Evolutionary conservation across 2,113 vertebrate genomes (phyloP), one percentile per base, ranked within the genome.

Genomic region (Bujurquina vittata): DNA sequence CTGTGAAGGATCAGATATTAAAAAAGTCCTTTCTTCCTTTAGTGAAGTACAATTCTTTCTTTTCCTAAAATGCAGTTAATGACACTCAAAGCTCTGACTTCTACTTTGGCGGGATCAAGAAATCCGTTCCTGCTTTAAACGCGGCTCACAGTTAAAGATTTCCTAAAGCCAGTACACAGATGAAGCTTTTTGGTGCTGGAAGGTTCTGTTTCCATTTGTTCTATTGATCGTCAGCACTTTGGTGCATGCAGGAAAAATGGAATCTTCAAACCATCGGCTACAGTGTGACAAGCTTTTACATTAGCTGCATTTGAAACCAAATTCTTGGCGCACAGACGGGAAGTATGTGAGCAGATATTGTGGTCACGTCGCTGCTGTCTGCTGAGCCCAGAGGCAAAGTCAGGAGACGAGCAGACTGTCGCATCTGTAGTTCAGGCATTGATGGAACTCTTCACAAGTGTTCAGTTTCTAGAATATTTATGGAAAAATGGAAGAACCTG

Each of bases 381-480:
- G 40, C 14, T 11, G 63, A 46, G 14, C 22, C 0, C 40, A 67
- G 22, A 15, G 22, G 18, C 8, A 0, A 1, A 11, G 63, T 69
- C 40, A 49, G 40, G 63, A 2, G 63, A 22, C 10, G 0, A 0
- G n/a, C n/a, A n/a, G n/a, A n/a, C n/a, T n/a, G n/a, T n/a, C n/a
- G n/a, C n/a, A n/a, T n/a, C n/a, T n/a, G n/a, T n/a, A n/a, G n/a
- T n/a, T n/a, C n/a, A n/a, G n/a, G n/a, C n/a, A n/a, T n/a, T n/a
- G n/a, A n/a, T n/a, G n/a, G n/a, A n/a, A n/a, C n/a, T n/a, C n/a
- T n/a, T n/a, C n/a, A n/a, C n/a, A n/a, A n/a, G 22, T 57, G 54
- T 37, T 56, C n/a, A 7, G 55, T 18, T 75, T 57, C 33, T 4
- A 0, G 33, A 58, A 40, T 75, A 15, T 77, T 62, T 49, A 9